These are phyloP conservation scores for Drosophila chauvacae DNA, from an alignment of 1,140 invertebrate genomes.

Conservation along the genomic window DNA sequence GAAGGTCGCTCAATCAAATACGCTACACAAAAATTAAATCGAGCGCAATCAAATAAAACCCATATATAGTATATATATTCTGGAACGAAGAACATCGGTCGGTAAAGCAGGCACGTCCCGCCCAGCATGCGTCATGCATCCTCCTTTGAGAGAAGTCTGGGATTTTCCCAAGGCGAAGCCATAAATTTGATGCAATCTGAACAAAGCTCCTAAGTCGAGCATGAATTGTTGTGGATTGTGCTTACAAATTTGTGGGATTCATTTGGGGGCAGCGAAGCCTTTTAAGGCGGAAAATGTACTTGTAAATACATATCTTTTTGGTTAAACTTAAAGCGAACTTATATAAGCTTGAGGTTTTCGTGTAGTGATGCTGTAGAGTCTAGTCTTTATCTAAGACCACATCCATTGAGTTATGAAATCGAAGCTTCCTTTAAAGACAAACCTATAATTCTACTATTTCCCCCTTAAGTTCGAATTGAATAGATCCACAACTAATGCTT, in stretches of 20 bases:
- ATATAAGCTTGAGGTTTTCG: background rate
- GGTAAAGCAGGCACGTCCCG: constrained; percentile 57
- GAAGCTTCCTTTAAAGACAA: no score
- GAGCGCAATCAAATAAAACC: constrained; percentile 35
- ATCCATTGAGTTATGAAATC: no score
- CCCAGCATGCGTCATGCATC: constrained; percentile 16
- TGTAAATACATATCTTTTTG: background rate
- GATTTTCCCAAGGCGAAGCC: constrained; percentile 17
- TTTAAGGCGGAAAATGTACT: background rate
- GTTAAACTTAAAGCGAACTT: background rate
- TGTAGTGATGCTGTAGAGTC: background rate
- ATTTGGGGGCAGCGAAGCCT: background rate
- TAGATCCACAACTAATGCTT: background rate
- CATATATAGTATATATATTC: background rate
- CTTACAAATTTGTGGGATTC: constrained; percentile 1
- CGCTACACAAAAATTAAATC: constrained; percentile 51
- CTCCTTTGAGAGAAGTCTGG: background rate
- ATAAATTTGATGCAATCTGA: constrained; percentile 25
- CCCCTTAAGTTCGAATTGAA: background rate
- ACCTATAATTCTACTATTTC: no score
- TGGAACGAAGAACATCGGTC: constrained; percentile 22
- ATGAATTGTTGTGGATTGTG: constrained; percentile 4
- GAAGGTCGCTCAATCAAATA: constrained; percentile 41
- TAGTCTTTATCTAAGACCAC: no score
- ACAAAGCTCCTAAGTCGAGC: constrained; percentile 26